Evolutionary conservation across 2,113 vertebrate genomes (phyloP), one percentile per base, ranked within the genome.

Genomic region (Callipepla californica): DNA sequence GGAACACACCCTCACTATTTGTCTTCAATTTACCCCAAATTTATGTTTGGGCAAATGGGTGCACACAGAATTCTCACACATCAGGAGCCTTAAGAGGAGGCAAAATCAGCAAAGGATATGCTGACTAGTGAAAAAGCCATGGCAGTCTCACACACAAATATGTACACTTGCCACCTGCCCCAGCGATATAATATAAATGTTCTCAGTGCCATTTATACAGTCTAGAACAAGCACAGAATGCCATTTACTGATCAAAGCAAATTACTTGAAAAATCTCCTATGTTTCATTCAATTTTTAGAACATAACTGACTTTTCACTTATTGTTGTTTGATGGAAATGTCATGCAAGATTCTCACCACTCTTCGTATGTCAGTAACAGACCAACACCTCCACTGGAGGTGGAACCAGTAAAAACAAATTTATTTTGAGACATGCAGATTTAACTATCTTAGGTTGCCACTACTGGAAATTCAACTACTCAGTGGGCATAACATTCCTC

Each of bases 181-280:
- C 68, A 79, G 75, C 67, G 32, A 21, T 67, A 19, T 38, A 72
- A 45, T 8, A 57, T 34, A 80, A 38, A 34, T 74, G 61, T 45
- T 82, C 73, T 65, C 62, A 70, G 5, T 16, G 30, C 10, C 47
- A 91, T 51, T 82, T 38, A 45, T 18, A 78, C 7, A 67, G 63
- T 28, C 19, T 68, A 87, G 88, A 81, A 80, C 83, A 91, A 75
- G 40, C 25, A 76, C 44, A 45, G 66, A 90, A 65, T 57, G 32
- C 11, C 72, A 89, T 85, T 91, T 90, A 93, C 40, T 53, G 42
- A 94, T 79, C 92, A 90, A 95, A 96, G 36, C 8, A 74, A 7
- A n/a, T 61, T 9, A 79, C 78, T 95, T 86, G 53, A 81, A 69
- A 90, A 91, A 48, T 59, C 90, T 47, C 4, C 22, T 30, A 30